Evolutionary conservation across 2,797 vertebrate species (phyloP).

Genomic region (Numenius phaeopus): DNA sequence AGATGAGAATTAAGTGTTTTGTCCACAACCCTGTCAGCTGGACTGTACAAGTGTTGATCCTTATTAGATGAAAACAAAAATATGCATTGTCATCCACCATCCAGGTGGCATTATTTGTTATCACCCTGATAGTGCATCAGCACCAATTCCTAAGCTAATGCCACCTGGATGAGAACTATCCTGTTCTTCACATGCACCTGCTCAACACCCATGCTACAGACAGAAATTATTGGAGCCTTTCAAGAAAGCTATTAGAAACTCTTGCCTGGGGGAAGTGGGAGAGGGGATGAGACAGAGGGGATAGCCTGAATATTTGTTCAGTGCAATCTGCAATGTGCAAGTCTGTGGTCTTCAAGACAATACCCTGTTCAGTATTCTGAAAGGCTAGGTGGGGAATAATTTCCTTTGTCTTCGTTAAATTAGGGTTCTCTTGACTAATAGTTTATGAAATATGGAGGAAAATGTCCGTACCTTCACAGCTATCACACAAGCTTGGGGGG

Average conservation of each 20-base stretch:
- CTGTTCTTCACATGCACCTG: not conserved
- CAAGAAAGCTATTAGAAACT: not conserved
- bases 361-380: not conserved
- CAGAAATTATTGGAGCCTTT: not conserved
- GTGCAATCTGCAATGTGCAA: not conserved
- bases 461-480: not conserved
- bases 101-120: not conserved
- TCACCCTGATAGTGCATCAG: not conserved
- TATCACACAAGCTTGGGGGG: not conserved
- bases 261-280: not conserved
- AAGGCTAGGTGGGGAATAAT: not conserved
- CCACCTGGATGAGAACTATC: not conserved
- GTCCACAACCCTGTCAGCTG: not conserved
- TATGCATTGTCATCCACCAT: not conserved
- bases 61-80: not conserved
- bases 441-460: not conserved
- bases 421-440: not conserved
- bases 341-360: not conserved
- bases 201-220: not conserved
- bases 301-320: not conserved
- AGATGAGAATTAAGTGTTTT: not conserved
- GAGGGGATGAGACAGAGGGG: not conserved
- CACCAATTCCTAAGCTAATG: not conserved
- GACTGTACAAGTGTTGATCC: not conserved
- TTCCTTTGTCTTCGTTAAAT: not conserved